phyloP scores from a whole-genome alignment of 2,797 vertebrate species.

The Selene dorsalis region DNA sequence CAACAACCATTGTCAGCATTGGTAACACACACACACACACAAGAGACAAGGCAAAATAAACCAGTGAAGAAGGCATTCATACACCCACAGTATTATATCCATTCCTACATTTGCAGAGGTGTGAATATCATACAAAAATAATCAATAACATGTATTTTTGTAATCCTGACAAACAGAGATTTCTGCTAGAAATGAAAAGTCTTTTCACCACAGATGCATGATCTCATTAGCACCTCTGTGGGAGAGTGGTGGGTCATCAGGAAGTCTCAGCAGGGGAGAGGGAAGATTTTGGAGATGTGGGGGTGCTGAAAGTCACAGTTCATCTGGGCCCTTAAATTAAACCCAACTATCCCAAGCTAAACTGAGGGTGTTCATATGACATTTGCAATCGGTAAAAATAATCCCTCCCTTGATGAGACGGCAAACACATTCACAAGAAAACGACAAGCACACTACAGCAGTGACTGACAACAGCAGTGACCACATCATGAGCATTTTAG shows the following conservation, averaged over 20 bases:
- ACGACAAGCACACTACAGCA: neutral
- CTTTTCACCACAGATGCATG: constrained; percentile 20
- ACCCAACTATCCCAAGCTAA: neutral
- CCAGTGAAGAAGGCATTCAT: neutral
- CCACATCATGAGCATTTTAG: neutral
- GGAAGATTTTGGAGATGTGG: constrained; percentile 28
- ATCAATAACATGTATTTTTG: neutral
- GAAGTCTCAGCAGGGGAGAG: constrained; percentile 58
- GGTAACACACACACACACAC: constrained; percentile 5
- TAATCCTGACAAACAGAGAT: constrained; percentile 3
- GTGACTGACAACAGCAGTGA: neutral
- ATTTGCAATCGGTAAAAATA: neutral
- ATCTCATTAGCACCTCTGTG: constrained; percentile 67
- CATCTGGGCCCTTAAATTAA: constrained; percentile 8
- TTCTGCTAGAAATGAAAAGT: constrained; percentile 11
- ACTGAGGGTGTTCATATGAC: neutral
- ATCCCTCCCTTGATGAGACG: neutral
- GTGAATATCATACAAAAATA: neutral
- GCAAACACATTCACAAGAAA: neutral
- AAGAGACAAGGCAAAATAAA: neutral
- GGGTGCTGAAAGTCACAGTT: constrained; percentile 50
- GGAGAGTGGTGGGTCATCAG: constrained; percentile 30
- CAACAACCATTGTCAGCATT: constrained; percentile 2
- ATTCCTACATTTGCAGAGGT: neutral
- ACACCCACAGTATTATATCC: neutral